phyloP scores from a whole-genome alignment of 2,113 vertebrate species.

The Dermatemys mawii region DNA sequence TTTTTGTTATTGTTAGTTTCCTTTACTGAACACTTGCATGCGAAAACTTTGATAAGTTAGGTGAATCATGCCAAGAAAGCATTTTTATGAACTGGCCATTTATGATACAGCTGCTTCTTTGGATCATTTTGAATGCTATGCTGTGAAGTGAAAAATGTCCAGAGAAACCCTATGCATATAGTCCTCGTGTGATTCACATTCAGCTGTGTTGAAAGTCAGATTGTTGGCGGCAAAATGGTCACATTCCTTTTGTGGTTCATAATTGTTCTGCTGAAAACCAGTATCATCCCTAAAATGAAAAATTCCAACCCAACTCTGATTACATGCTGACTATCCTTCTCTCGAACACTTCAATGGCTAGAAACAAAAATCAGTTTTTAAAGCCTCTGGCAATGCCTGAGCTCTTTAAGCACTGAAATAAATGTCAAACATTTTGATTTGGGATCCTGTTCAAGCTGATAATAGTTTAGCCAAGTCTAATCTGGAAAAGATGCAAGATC shows the following conservation, averaged over 20 bases:
- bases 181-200: not conserved
- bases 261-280: constrained; percentile 20
- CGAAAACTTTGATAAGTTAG: not conserved
- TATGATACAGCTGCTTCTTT: not conserved
- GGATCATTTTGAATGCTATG: not conserved
- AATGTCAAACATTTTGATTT: not conserved
- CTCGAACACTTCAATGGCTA: not conserved
- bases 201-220: not conserved
- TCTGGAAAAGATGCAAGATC: not conserved
- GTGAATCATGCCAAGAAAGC: not conserved
- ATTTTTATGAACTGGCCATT: not conserved
- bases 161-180: not conserved
- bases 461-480: not conserved
- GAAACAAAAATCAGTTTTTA: not conserved
- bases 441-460: not conserved
- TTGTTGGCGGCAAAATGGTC: not conserved
- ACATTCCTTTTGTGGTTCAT: not conserved
- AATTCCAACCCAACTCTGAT: not conserved
- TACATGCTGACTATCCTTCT: not conserved
- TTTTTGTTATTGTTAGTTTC: not conserved
- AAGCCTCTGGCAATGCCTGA: not conserved
- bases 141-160: not conserved
- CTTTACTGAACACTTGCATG: not conserved
- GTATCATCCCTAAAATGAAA: not conserved
- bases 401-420: not conserved